Evolutionary conservation across 2,113 vertebrate genomes (phyloP), one percentile per base, ranked within the genome.

Genomic region (Galbula dea): DNA sequence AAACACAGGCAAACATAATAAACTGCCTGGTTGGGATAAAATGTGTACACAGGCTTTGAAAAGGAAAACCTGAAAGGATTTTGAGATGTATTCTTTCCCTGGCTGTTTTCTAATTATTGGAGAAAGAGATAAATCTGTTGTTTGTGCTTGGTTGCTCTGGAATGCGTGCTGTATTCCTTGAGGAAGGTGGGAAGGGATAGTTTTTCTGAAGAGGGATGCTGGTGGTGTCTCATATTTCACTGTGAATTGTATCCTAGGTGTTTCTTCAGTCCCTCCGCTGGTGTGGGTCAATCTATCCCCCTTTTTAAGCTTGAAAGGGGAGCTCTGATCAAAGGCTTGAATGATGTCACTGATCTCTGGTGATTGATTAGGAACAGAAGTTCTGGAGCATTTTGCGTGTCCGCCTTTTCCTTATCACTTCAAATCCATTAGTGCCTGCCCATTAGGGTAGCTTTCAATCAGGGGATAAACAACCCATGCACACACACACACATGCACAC

Each of bases 281-380:
- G 75, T 52, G 77, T 66, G 82, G 97, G 96, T 97, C 97, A 96
- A 89, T 97, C 97, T 97, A 76, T 96, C 90, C 92, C 94, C 74
- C 95, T 95, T 94, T 97, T 90, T 95, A 72, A 96, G 95, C 94
- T 97, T 97, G 98, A 98, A 99, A 99, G 98, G 98, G 97, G 98
- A 99, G 98, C 98, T 95, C 92, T 98, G 98, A 99, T 99, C 99
- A 99, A 99, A 99, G 98, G 97, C 97, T 97, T 94, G 97, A 97
- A 96, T 98, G 97, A 98, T 98, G 98, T 98, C 98, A 98, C 98
- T 98, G 98, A 98, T 98, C 98, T 98, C 98, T 98, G 97, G 97
- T 99, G 98, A 99, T 98, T 98, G 98, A 99, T 99, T 99, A 98
- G 98, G 98, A 98, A 98, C 98, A 98, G 98, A 98, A 98, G 97